Evolutionary conservation across 1,140 invertebrate genomes (phyloP).

Genomic region (Caerostris darwini): DNA sequence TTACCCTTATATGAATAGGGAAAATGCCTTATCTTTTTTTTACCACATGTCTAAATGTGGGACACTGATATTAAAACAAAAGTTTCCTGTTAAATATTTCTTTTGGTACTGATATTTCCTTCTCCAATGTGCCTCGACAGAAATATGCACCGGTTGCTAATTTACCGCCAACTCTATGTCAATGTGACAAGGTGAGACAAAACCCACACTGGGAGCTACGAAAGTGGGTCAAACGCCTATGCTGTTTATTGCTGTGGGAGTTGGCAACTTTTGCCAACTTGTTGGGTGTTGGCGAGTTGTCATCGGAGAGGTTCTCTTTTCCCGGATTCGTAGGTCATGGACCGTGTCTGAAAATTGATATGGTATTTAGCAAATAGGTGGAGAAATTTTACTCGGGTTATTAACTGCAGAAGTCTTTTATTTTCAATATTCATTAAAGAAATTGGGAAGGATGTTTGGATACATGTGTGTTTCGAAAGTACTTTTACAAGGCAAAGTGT

Average conservation of each 20-base stretch:
- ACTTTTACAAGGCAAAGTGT: too few relatives aligned
- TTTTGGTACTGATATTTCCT: background rate
- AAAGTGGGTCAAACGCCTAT: background rate
- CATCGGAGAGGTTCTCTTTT: background rate
- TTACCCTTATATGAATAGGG: too few relatives aligned
- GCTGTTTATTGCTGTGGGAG: background rate
- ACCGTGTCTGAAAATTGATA: background rate
- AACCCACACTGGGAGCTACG: background rate
- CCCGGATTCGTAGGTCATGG: constrained; percentile 14
- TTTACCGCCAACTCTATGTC: background rate
- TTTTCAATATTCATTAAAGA: background rate
- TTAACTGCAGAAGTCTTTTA: background rate
- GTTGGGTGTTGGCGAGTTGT: background rate
- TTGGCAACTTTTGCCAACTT: background rate
- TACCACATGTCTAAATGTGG: background rate
- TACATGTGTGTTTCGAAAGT: too few relatives aligned
- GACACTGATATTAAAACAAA: background rate
- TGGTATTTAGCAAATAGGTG: constrained; percentile 7
- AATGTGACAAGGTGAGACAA: constrained; percentile 36
- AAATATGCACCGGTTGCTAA: background rate
- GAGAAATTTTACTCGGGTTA: background rate
- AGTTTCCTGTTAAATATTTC: background rate
- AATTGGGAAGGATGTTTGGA: too few relatives aligned
- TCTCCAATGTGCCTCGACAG: background rate
- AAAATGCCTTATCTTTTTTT: too few relatives aligned